Evolutionary conservation across 2,888 invertebrate genomes (phyloP), one percentile per base, ranked within the genome.

Genomic region (Andrena bicolor): DNA sequence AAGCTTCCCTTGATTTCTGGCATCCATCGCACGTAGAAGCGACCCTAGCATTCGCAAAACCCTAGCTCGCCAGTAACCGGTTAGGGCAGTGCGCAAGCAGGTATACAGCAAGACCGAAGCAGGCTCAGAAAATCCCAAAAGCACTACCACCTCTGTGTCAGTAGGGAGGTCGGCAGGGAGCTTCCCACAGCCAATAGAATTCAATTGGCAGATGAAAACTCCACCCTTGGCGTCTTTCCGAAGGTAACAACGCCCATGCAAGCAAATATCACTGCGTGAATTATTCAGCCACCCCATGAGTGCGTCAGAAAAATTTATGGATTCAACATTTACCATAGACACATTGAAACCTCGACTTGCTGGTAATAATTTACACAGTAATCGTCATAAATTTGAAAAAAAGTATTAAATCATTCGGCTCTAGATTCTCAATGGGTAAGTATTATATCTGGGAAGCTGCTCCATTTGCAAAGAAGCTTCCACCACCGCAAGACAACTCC

Each of bases 191-290:
- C 49, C 64, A 76, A 35, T 35, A 30, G 65, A 77, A 77, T 76
- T 75, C 77, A 60, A 64, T 77, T 75, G 49, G 10, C 32, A 65
- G 49, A 75, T 32, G 76, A 64, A 75, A 65, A 16, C 32, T 66
- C 35, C 58, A 16, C 35, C 49, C 28, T 26, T 32, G 6, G 63
- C 30, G 53, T 2, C 16, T 28, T 35, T 35, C 32, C 26, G 26
- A 58, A 60, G 65, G 49, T 32, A 28, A 16, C n/a, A 66, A 53
- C 63, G 51, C 28, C 72, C 66, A 20, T 65, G 28, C 16, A 60
- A 69, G 51, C 20, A 28, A 13, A 30, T 30, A 23, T 10, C 23
- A 20, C 41, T 10, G 23, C 23, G 23, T 26, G 56, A 23, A 23
- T 56, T 26, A 26, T 41, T 41, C 41, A 41, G 16, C 41, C 41